Evolutionary conservation across 2,888 invertebrate genomes (phyloP).

Genomic region (Polia nebulosa): DNA sequence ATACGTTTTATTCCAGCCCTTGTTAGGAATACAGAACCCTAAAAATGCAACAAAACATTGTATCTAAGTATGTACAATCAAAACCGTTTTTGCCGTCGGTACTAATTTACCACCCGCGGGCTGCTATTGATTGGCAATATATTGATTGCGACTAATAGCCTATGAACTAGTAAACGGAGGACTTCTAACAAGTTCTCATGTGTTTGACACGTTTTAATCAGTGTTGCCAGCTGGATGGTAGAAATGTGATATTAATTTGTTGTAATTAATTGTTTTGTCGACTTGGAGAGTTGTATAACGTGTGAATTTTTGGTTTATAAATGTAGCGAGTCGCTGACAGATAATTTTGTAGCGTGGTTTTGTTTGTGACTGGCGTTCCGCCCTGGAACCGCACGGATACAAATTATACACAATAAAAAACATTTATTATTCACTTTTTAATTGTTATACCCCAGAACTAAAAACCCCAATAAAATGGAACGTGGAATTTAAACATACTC

Average conservation of each 20-base stretch:
- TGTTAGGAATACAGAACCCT: too few relatives aligned
- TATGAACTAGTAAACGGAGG: slow-evolving; percentile 42
- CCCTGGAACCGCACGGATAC: too few relatives aligned
- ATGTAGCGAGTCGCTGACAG: too few relatives aligned
- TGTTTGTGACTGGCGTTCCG: too few relatives aligned
- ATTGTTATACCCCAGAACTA: too few relatives aligned
- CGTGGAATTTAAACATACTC: too few relatives aligned
- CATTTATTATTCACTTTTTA: too few relatives aligned
- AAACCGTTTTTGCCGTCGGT: slow-evolving; percentile 67
- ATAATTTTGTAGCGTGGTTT: too few relatives aligned
- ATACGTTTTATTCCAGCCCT: too few relatives aligned
- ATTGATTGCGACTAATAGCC: slow-evolving; percentile 53
- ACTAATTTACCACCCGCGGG: slow-evolving; percentile 75
- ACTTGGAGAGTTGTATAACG: background rate
- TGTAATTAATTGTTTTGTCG: slow-evolving; percentile 37
- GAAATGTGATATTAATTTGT: slow-evolving; percentile 22
- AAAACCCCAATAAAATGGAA: too few relatives aligned
- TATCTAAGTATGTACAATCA: slow-evolving; percentile 38
- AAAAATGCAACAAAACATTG: slow-evolving; percentile 47
- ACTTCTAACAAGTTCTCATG: slow-evolving; percentile 30
- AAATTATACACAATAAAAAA: too few relatives aligned
- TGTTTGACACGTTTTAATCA: slow-evolving; percentile 51
- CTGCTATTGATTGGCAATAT: slow-evolving; percentile 55
- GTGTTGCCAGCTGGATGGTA: background rate
- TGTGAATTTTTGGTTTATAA: too few relatives aligned